These are phyloP conservation scores for Caenorhabditis becei DNA, from an alignment of 2,888 invertebrate species.

Conservation along the genomic window DNA sequence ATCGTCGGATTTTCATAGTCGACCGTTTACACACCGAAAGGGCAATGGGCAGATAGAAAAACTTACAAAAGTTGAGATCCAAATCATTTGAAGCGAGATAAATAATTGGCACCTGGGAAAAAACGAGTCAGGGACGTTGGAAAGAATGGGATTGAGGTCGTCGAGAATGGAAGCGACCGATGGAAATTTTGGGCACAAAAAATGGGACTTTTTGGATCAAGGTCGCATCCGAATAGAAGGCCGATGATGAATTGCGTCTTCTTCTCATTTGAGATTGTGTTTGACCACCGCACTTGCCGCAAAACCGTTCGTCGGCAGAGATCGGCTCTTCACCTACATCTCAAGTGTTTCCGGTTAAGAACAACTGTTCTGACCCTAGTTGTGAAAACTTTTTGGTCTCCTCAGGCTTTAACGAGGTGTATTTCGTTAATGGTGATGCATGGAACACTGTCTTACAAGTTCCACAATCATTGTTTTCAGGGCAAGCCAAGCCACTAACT, in stretches of 20 bases:
- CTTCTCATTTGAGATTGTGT: conserved; percentile 51
- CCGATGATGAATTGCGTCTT: conserved; percentile 58
- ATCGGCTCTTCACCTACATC: conserved; percentile 31
- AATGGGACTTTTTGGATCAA: conserved; percentile 56
- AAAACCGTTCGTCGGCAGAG: conserved; percentile 21
- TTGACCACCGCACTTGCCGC: conserved; percentile 33
- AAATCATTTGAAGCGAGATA: conserved; percentile 50
- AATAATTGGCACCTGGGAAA: conserved; percentile 51
- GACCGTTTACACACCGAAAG: not conserved
- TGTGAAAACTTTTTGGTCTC: too few species aligned
- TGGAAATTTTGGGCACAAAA: conserved; percentile 50
- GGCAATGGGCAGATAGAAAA: conserved; percentile 6
- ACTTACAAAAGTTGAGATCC: not conserved
- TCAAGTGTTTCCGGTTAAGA: not conserved
- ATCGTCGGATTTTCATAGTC: conserved; percentile 41
- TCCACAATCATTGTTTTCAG: not conserved
- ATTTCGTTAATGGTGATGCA: too few species aligned
- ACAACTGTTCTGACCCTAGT: not conserved
- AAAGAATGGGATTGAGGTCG: conserved; percentile 44
- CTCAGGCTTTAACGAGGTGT: too few species aligned
- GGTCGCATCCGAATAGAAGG: conserved; percentile 47
- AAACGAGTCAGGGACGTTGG: not conserved
- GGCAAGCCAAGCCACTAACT: not conserved
- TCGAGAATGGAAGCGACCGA: conserved; percentile 35
- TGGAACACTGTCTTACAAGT: too few species aligned